These are phyloP conservation scores for Hymenopus coronatus DNA, from an alignment of 2,888 invertebrate genomes.

Conservation along the genomic window DNA sequence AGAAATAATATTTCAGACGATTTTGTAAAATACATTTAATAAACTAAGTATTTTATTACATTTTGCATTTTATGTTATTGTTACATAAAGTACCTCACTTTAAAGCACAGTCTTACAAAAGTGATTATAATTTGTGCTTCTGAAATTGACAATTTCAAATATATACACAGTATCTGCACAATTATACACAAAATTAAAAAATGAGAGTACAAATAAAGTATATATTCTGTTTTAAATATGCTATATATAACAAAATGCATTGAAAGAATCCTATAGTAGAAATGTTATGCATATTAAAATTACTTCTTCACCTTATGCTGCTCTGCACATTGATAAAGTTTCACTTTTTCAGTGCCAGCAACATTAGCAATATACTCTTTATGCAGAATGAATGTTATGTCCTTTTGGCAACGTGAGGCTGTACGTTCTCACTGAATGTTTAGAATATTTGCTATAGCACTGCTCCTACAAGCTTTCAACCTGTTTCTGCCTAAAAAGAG, in stretches of 20 bases:
- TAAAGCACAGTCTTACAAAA: too few species aligned
- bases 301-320: neutral
- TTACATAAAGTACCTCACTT: too few species aligned
- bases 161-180: neutral
- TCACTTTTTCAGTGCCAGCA: neutral
- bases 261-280: neutral
- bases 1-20: too few species aligned
- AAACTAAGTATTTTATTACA: too few species aligned
- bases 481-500: neutral
- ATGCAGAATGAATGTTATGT: neutral
- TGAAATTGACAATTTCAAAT: too few species aligned
- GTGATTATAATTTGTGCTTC: too few species aligned
- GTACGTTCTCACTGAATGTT: too few species aligned
- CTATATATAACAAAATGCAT: neutral
- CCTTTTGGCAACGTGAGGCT: neutral
- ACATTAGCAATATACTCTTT: neutral
- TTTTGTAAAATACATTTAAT: too few species aligned
- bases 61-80: too few species aligned
- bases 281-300: neutral
- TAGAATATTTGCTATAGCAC: too few species aligned
- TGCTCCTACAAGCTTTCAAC: neutral
- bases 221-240: neutral
- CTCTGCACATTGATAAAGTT: neutral
- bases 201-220: too few species aligned
- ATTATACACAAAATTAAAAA: neutral